phyloP scores from a whole-genome alignment of 2,113 vertebrate species.

The Oenanthe melanoleuca region DNA sequence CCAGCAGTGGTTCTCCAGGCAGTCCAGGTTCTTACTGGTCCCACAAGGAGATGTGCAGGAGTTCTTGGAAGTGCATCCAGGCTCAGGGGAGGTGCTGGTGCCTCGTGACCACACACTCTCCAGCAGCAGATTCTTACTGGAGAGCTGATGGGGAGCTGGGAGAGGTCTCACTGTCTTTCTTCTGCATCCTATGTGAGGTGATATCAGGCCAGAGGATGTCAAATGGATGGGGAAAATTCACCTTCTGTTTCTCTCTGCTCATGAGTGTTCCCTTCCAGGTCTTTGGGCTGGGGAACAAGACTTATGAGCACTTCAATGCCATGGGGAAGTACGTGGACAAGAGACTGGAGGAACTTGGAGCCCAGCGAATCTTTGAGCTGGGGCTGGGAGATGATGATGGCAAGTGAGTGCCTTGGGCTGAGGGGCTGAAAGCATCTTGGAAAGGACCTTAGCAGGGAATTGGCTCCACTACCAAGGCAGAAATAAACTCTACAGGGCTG shows the following conservation, averaged over 20 bases:
- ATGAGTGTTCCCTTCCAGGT: conserved; percentile 74
- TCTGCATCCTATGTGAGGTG: neutral
- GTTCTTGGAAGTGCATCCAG: neutral
- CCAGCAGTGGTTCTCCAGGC: neutral
- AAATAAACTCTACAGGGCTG: neutral
- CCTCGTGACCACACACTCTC: neutral
- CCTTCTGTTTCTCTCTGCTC: neutral
- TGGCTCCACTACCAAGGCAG: neutral
- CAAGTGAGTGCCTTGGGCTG: conserved; percentile 84
- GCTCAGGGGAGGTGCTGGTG: neutral
- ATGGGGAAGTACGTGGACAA: conserved; percentile 97
- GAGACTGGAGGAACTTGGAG: conserved; percentile 90
- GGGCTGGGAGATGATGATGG: conserved; percentile 93
- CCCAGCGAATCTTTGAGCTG: conserved; percentile 91
- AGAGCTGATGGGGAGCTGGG: neutral
- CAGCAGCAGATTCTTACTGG: neutral
- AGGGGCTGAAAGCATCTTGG: neutral
- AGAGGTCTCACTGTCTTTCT: neutral
- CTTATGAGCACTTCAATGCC: conserved; percentile 97
- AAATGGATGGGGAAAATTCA: neutral
- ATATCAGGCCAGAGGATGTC: neutral
- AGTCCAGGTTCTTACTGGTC: neutral
- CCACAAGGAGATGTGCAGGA: neutral
- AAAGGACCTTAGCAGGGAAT: neutral
- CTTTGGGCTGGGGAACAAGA: conserved; percentile 96